phyloP scores from a whole-genome alignment of 2,797 vertebrate species.

The Pelobates cultripes region DNA sequence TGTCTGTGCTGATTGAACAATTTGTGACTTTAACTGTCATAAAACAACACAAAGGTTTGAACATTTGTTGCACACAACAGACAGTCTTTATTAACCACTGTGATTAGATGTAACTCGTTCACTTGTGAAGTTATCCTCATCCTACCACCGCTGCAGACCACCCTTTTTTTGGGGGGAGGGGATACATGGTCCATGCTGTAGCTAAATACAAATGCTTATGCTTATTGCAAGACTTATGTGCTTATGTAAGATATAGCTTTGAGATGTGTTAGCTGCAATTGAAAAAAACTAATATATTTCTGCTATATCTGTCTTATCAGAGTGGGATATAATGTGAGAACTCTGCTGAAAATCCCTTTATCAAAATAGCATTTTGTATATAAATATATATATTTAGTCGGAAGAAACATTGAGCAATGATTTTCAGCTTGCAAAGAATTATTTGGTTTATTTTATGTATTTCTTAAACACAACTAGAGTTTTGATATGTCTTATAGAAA shows the following conservation, averaged over 20 bases:
- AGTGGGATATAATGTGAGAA: slow-evolving; percentile 50
- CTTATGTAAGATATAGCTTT: slow-evolving; percentile 13
- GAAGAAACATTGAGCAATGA: slow-evolving; percentile 40
- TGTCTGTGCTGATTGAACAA: neutral
- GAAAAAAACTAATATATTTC: slow-evolving; percentile 10
- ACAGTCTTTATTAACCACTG: neutral
- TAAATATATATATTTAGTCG: slow-evolving; percentile 1
- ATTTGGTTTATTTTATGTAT: slow-evolving; percentile 38
- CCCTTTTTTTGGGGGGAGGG: neutral
- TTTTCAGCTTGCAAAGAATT: slow-evolving; percentile 58
- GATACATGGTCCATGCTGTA: neutral
- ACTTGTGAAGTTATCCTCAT: too few species aligned
- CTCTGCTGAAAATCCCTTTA: slow-evolving; percentile 35
- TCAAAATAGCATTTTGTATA: slow-evolving; percentile 53
- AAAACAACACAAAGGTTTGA: too few species aligned
- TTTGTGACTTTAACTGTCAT: neutral
- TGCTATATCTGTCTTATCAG: slow-evolving; percentile 28
- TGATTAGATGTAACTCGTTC: neutral
- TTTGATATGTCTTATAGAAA: slow-evolving; percentile 64
- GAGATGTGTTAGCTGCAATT: neutral
- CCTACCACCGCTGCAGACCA: too few species aligned
- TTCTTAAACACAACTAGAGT: slow-evolving; percentile 48
- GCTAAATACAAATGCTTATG: neutral
- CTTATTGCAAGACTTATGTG: slow-evolving; percentile 21
- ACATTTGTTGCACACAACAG: too few species aligned